phyloP scores from a whole-genome alignment of 2,888 invertebrate species.

The Neocrepidodera transversa region DNA sequence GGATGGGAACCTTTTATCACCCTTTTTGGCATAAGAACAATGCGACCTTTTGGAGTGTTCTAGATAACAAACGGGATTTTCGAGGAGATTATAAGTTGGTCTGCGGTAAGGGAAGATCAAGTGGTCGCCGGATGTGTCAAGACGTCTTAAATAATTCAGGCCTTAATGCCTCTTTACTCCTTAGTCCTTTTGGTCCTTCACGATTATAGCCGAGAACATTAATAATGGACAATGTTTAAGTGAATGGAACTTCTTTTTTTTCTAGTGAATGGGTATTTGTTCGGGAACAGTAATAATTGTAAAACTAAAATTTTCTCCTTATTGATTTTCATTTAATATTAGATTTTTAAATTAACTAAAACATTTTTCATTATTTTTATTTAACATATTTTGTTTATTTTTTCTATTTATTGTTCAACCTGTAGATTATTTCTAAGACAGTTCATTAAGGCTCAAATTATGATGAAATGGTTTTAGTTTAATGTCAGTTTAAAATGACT shows the following conservation, averaged over 20 bases:
- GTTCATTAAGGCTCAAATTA: too few relatives aligned
- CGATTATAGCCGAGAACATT: conserved; percentile 45
- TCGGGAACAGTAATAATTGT: too few relatives aligned
- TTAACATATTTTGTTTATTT: too few relatives aligned
- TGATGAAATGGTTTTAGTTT: too few relatives aligned
- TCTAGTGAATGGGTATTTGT: background rate
- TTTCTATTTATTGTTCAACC: too few relatives aligned
- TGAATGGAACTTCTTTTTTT: conserved; percentile 15
- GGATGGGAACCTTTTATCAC: conserved; percentile 46
- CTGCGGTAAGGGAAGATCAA: conserved; percentile 47
- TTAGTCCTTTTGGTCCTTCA: conserved; percentile 36
- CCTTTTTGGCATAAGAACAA: conserved; percentile 47
- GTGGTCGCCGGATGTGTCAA: conserved; percentile 47
- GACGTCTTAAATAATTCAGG: conserved; percentile 49
- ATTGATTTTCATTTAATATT: too few relatives aligned
- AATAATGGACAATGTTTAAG: conserved; percentile 41
- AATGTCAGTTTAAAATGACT: too few relatives aligned
- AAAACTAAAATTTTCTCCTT: too few relatives aligned
- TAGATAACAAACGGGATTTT: conserved; percentile 49
- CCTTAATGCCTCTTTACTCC: conserved; percentile 46
- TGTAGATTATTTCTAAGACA: too few relatives aligned
- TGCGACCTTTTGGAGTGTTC: conserved; percentile 40
- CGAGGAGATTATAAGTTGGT: conserved; percentile 45
- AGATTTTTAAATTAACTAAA: too few relatives aligned
- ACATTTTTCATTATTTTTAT: too few relatives aligned